Base-by-base conservation (phyloP, 2,888 invertebrate species). In the Calameuta pallipes region DNA sequence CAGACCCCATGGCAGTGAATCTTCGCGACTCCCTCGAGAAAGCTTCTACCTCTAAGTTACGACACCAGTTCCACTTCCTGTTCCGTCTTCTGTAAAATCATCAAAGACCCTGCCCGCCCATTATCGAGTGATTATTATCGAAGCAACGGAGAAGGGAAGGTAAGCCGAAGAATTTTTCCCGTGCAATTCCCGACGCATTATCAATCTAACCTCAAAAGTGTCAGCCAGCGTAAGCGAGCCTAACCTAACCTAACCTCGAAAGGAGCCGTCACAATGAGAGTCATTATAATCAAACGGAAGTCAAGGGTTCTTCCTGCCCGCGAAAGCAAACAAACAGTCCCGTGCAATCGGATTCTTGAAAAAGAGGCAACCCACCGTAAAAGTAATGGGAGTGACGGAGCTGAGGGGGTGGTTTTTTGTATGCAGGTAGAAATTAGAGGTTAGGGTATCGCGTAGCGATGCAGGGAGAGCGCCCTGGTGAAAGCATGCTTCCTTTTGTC, bases 1-100 rank as follows among this genome's bases (percentile, higher is more conserved):
- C 81, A 81, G 80, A 80, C 81, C 78, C 78, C 73, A 77, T 81
- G 80, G 78, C 76, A 76, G 80, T 80, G 81, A 78, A 81, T 81
- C 81, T 81, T 81, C 78, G 81, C 78, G 81, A 80, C 78, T 77
- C 56, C 23, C 56, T 23, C 23, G 56, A 56, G 56, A 9, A 56
- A 56, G 56, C 23, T 56, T 56, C 6, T 56, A 56, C 56, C 56
- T 56, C 23, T 56, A 23, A 9, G 56, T 56, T 56, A 56, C 23
- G 56, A 23, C 56, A 56, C 56, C 56, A 56, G 56, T 56, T 56
- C 56, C 23, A 56, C 56, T 56, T 56, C 23, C 56, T 9, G 23
- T 56, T 56, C 56, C 9, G 56, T 56, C 56, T 56, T 15, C 23
- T 23, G 56, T 56, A 56, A 56, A 56, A 56, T 15, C 56, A 9